Evolutionary conservation across 1,140 invertebrate species (phyloP), one percentile per base, ranked within the genome.

Genomic region (Drosophila takahashii): DNA sequence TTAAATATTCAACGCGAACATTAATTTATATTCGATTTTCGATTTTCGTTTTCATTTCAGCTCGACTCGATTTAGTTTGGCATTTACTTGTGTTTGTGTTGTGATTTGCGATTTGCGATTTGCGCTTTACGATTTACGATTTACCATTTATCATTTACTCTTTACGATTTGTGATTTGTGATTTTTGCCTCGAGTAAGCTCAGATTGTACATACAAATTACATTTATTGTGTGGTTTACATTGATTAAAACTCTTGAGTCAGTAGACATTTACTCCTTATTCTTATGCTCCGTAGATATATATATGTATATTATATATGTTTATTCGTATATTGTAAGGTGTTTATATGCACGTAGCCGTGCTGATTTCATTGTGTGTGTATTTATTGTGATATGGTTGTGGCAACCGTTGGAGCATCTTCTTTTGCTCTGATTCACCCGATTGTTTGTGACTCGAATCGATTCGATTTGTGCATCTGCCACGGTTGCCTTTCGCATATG

Each of bases 131-230:
- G 37, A 42, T 2, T 32, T 52, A 9, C n/a, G 22, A 41, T 66
- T 32, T 32, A 7, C 32, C 29, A 36, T 2, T 32, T 47, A 9
- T 7, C n/a, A 50, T 72, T 32, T 39, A 22, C 22, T 22, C 22
- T 22, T 22, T 32, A 7, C 32, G 37, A 36, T 2, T 32, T 47
- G 9, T 7, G 22, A 50, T 72, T 32, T 39, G 34, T 44, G 45
- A 36, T 53, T 51, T 50, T 41, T 65, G 48, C 41, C 32, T 58
- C 53, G 66, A 70, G 47, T 86, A 86, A 87, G 81, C 83, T 87
- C 83, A 81, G 79, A 84, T 85, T 86, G 81, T 84, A 86, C 81
- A 77, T 66, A 67, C 75, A 79, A 66, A 79, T 75, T 79, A 73
- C 66, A 77, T 80, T 59, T 79, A 73, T 73, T 79, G 48, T 79